Conservation (phyloP, 2,888 invertebrate genomes). For the Tethea ocularis region DNA sequence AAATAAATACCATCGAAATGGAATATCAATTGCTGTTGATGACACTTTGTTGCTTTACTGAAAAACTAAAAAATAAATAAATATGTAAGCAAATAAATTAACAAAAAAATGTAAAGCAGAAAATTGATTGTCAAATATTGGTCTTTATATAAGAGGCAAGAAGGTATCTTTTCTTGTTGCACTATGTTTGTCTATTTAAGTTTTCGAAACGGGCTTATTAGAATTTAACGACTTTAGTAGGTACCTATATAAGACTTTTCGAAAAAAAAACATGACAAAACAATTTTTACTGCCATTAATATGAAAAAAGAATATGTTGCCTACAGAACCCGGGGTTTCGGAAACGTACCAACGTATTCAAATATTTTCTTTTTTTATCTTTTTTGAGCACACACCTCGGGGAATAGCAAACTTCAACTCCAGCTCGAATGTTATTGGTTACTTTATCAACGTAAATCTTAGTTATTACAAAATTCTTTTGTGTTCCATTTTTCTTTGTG, state of each 20-base stretch:
- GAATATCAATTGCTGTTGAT: no score
- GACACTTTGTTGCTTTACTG: no score
- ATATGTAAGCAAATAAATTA: no score
- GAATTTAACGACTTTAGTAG: no score
- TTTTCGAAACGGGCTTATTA: no score
- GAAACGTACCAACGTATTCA: neutral
- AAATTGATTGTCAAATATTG: no score
- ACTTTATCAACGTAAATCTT: slow-evolving; percentile 30
- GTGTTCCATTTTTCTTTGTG: slow-evolving; percentile 2
- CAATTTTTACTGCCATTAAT: neutral
- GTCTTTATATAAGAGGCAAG: no score
- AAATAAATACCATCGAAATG: no score
- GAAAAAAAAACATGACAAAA: neutral
- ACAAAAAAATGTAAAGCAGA: no score
- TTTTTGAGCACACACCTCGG: slow-evolving; percentile 16
- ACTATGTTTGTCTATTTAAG: no score
- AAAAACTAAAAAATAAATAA: no score
- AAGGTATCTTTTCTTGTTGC: no score
- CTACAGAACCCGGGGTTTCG: neutral
- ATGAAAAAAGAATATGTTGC: neutral
- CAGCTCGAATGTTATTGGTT: slow-evolving; percentile 18
- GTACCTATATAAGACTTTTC: neutral
- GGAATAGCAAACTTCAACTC: slow-evolving; percentile 26
- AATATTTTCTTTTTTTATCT: slow-evolving; percentile 12
- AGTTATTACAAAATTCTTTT: slow-evolving; percentile 17